phyloP scores from a whole-genome alignment of 2,113 vertebrate species.

The Carassius carassius region DNA sequence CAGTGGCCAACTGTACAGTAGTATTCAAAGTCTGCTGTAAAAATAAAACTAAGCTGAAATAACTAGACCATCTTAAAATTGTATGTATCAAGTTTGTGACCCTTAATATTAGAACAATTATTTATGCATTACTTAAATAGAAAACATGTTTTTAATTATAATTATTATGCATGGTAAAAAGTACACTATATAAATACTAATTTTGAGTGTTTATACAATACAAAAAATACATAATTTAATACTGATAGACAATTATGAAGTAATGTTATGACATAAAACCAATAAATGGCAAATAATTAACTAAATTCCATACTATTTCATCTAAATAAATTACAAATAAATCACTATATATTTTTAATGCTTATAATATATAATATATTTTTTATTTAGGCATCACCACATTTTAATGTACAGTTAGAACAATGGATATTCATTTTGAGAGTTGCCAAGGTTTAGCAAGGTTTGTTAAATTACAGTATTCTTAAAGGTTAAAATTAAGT shows the following conservation, averaged over 20 bases:
- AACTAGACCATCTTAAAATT: not conserved
- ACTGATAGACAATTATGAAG: not conserved
- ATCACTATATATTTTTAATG: not conserved
- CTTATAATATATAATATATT: not conserved
- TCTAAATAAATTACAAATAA: not conserved
- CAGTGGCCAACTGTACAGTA: not conserved
- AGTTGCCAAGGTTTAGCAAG: not conserved
- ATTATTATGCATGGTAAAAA: not conserved
- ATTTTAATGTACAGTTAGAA: slow-evolving; percentile 2
- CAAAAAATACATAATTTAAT: not conserved
- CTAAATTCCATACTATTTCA: not conserved
- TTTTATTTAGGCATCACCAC: slow-evolving; percentile 29
- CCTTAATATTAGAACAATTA: not conserved
- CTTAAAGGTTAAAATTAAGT: not conserved
- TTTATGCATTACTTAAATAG: not conserved
- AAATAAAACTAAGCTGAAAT: not conserved
- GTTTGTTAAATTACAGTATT: not conserved
- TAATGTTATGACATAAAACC: not conserved
- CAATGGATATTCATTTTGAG: not conserved
- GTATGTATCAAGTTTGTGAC: not conserved
- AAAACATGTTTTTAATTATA: not conserved
- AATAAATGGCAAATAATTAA: not conserved
- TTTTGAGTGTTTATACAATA: not conserved
- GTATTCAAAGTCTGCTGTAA: not conserved
- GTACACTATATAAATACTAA: not conserved